Conservation (phyloP, 1,140 invertebrate genomes). For the Monochamus saltuarius region DNA sequence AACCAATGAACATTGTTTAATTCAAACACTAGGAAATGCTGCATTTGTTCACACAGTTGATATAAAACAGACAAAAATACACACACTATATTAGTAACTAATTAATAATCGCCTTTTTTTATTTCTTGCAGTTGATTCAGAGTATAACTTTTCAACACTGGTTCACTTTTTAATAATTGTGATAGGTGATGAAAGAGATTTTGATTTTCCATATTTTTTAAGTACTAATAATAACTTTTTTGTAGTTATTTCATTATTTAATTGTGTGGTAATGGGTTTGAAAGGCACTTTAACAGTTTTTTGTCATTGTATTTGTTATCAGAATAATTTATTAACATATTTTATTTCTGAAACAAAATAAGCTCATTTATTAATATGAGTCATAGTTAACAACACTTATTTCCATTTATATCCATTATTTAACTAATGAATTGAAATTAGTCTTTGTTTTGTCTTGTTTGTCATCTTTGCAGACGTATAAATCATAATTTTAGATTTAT, state of each 20-base stretch:
- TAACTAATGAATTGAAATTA: not conserved
- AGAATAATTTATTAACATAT: no score
- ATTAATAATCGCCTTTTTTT: constrained; percentile 20
- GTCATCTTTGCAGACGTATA: not conserved
- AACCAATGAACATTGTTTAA: not conserved
- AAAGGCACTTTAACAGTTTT: no score
- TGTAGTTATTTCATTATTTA: no score
- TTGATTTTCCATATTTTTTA: not conserved
- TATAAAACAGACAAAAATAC: no score
- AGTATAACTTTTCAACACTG: constrained; percentile 74
- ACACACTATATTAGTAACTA: no score
- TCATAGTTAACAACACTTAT: not conserved
- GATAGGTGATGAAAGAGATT: constrained; percentile 60
- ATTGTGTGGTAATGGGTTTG: not conserved
- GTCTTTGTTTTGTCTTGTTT: not conserved
- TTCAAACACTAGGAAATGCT: no score
- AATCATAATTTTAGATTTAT: no score
- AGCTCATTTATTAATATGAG: no score
- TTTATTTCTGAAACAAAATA: no score
- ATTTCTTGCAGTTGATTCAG: constrained; percentile 71
- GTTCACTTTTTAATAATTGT: constrained; percentile 70
- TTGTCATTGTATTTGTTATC: no score
- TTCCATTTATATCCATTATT: not conserved
- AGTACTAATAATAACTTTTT: no score
- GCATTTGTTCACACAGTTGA: no score